Evolutionary conservation across 2,888 invertebrate species (phyloP), one percentile per base, ranked within the genome.

Genomic region (Metellina segmentata): DNA sequence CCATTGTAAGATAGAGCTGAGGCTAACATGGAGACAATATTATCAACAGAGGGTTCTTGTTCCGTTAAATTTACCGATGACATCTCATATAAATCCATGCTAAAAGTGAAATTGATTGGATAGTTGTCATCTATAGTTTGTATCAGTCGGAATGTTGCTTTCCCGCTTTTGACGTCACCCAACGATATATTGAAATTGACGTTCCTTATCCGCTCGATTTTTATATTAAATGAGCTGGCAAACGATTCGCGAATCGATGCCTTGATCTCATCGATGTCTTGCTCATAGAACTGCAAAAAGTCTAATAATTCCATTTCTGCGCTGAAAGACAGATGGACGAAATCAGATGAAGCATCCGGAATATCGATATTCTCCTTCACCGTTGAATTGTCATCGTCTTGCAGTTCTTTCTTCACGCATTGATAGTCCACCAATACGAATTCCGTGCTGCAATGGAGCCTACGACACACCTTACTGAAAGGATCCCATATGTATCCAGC

Each of bases 401-500:
- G 9, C 1, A 5, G 34, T 19, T 82, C 90, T 85, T 81, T 93
- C 69, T 74, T 88, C 0, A 93, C 93, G 61, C 93, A 93, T 5
- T 71, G 71, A 16, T 93, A 93, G 77, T 93, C 91, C 7, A 93
- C 87, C 7, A 93, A 71, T 7, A 91, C 85, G 72, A 92, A 93
- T 11, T 93, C 91, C 1, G 93, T 88, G 20, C 90, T 93, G 88
- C 93, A 93, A 48, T 93, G 93, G 7, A 93, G 81, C 72, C 81
- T 92, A 8, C 93, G 88, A 81, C 93, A 93, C 7, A 89, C 51
- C 6, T 88, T 72, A 70, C 90, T 93, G 75, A 93, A 93, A n/a
- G 93, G 93, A 75, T 93, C 93, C 93, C 92, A 93, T 49, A 93
- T 93, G 8, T 90, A 51, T 1, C 86, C 82, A 0, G 61, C n/a